Percentiles rank a stretch among this genome's conserved stretches.
These are phyloP conservation scores for Pseudopipra pipra DNA, from an alignment of 2,113 vertebrate genomes.

Conservation along the genomic window DNA sequence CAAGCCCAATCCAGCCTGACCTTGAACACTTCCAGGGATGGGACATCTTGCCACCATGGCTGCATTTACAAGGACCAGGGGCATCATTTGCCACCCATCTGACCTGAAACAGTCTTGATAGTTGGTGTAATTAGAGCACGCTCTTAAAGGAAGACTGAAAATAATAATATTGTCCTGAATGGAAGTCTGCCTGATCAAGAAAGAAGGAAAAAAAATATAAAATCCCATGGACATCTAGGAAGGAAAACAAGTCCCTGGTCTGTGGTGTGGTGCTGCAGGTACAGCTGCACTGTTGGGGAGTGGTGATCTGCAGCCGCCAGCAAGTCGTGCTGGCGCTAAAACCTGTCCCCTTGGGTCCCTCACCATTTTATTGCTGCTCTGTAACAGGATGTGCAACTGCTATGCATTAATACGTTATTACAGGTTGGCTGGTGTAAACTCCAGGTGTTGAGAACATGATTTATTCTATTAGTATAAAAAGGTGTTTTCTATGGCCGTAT, in stretches of 20 bases:
- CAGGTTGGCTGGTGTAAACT: slow-evolving; percentile 52
- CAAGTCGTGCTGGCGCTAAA: background rate
- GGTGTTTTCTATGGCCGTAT: slow-evolving; percentile 48
- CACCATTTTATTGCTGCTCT: slow-evolving; percentile 44
- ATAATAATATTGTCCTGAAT: background rate
- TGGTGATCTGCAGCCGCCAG: background rate
- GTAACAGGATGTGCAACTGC: slow-evolving; percentile 57
- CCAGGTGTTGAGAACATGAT: slow-evolving; percentile 67
- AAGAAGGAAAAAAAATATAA: background rate
- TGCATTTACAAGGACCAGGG: background rate
- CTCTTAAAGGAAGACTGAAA: background rate
- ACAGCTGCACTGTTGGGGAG: background rate
- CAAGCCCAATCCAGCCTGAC: fast-evolving
- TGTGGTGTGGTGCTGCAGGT: background rate
- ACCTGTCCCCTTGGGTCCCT: slow-evolving; percentile 19
- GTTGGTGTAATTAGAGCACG: background rate
- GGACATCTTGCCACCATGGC: too few relatives aligned
- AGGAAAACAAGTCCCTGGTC: background rate
- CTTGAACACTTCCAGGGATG: background rate
- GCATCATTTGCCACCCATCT: background rate
- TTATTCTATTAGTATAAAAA: slow-evolving; percentile 57
- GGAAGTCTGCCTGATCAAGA: background rate
- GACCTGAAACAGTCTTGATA: background rate
- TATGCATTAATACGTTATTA: slow-evolving; percentile 54
- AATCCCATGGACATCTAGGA: background rate